phyloP scores from a whole-genome alignment of 2,113 vertebrate species.

The Cyprinus carpio region DNA sequence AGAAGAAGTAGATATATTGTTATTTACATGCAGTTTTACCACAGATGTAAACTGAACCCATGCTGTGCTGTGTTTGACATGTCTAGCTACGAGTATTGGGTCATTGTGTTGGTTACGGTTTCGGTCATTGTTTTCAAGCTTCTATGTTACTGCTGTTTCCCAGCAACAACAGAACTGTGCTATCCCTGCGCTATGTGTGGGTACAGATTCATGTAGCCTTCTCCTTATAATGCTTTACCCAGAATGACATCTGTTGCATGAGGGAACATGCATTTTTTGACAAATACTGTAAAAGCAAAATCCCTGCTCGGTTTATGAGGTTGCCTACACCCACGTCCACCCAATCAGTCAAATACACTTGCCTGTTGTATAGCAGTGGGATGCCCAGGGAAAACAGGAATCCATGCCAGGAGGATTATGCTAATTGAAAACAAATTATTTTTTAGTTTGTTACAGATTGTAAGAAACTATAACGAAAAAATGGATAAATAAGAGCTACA shows the following conservation, averaged over 20 bases:
- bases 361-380: too few relatives aligned
- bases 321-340: neutral
- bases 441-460: neutral
- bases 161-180: constrained; percentile 21
- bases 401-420: neutral
- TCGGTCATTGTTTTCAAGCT: constrained; percentile 6
- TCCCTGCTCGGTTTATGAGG: neutral
- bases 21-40: neutral
- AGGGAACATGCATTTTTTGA: constrained; percentile 1
- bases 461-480: neutral
- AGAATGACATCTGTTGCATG: constrained; percentile 25
- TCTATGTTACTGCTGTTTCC: constrained; percentile 34
- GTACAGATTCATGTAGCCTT: constrained; percentile 1
- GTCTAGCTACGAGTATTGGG: neutral
- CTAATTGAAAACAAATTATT: neutral
- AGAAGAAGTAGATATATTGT: neutral
- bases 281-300: neutral
- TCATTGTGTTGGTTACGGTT: neutral
- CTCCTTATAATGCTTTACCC: neutral
- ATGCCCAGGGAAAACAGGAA: neutral
- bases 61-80: neutral
- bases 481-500: neutral
- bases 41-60: neutral
- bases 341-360: constrained; percentile 11
- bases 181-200: constrained; percentile 5